These are phyloP conservation scores for Branchinecta lindahli DNA, from an alignment of 1,140 invertebrate species.

Conservation along the genomic window DNA sequence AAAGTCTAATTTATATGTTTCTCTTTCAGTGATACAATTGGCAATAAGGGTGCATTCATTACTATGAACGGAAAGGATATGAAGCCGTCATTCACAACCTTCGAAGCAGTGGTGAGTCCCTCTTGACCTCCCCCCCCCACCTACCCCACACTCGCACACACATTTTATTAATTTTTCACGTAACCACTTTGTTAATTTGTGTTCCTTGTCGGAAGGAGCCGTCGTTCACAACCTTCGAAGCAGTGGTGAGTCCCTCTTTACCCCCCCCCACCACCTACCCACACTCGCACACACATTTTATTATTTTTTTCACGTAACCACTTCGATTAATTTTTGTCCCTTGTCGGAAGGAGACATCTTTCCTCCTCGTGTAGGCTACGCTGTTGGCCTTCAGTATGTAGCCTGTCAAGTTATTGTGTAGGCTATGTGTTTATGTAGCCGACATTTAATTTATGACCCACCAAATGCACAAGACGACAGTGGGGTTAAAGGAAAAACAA, in stretches of 20 bases:
- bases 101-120: constrained; percentile 74
- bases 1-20: constrained; percentile 17
- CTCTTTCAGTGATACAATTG: constrained; percentile 84
- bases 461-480: too few relatives aligned
- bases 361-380: too few relatives aligned
- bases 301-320: too few relatives aligned
- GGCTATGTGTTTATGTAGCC: too few relatives aligned
- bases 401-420: too few relatives aligned
- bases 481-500: too few relatives aligned
- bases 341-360: too few relatives aligned
- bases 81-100: constrained; percentile 75
- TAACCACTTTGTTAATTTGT: constrained; percentile 17
- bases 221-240: constrained; percentile 76
- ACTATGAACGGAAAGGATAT: constrained; percentile 80
- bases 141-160: constrained; percentile 16
- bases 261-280: background rate
- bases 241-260: constrained; percentile 55
- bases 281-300: constrained; percentile 16
- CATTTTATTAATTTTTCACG: constrained; percentile 16
- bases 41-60: constrained; percentile 94
- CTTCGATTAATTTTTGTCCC: too few relatives aligned
- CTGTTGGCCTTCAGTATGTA: constrained; percentile 2
- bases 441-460: too few relatives aligned
- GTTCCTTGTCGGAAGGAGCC: constrained; percentile 45
- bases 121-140: constrained; percentile 12